A percentile compares a stretch with the other conserved stretches of the same genome.
Conservation (phyloP, 2,797 vertebrate genomes). For the Pseudopleuronectes americanus region DNA sequence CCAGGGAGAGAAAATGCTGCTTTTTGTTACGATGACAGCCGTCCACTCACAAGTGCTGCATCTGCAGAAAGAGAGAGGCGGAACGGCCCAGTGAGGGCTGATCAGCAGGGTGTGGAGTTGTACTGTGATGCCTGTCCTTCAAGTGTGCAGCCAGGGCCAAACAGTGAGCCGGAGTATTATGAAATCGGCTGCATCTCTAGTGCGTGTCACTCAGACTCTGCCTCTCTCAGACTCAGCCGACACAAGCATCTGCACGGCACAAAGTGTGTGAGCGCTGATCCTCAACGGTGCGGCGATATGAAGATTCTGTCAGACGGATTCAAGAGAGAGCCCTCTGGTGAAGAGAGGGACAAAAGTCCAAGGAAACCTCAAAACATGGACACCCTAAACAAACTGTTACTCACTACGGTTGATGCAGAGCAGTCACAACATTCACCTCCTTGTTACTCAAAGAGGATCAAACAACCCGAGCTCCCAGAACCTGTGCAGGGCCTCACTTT, state of each 20-base stretch:
- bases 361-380: conserved; percentile 14
- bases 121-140: conserved; percentile 37
- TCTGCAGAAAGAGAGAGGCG: conserved; percentile 30
- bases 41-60: conserved; percentile 10
- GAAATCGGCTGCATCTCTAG: conserved; percentile 76
- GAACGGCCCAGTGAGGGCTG: conserved; percentile 39
- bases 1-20: conserved; percentile 66
- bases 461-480: conserved; percentile 43
- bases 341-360: conserved; percentile 14
- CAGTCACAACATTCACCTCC: conserved; percentile 14
- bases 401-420: conserved; percentile 27
- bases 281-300: conserved; percentile 42
- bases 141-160: conserved; percentile 27
- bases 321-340: conserved; percentile 21
- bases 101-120: conserved; percentile 43
- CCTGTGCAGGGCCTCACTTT: conserved; percentile 73
- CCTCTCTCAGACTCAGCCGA: conserved; percentile 55
- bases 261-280: conserved; percentile 27
- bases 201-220: conserved; percentile 58
- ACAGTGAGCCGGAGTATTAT: conserved; percentile 76
- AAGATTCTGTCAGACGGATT: conserved; percentile 42
- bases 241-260: conserved; percentile 30
- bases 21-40: conserved; percentile 61
- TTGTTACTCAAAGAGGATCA: conserved; percentile 32
- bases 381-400: conserved; percentile 31